phyloP scores from a whole-genome alignment of 2,797 vertebrate species.

The Prionace glauca region DNA sequence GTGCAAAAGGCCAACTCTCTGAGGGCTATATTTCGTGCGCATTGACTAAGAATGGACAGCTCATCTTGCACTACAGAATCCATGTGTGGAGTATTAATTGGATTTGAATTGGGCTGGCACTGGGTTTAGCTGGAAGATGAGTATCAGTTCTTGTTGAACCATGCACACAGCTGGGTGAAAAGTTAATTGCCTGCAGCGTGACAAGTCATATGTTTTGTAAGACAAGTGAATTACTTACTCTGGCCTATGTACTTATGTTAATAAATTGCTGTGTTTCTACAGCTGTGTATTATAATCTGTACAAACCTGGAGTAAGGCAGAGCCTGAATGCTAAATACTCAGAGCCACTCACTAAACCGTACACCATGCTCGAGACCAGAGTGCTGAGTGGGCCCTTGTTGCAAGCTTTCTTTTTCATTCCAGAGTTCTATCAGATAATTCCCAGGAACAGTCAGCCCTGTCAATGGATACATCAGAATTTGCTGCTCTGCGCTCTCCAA shows the following conservation, averaged over 20 bases:
- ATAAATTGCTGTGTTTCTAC: slow-evolving; percentile 22
- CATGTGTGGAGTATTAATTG: slow-evolving; percentile 22
- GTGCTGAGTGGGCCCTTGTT: not conserved
- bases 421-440: not conserved
- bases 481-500: not conserved
- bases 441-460: not conserved
- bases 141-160: slow-evolving; percentile 1
- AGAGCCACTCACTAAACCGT: not conserved
- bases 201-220: slow-evolving; percentile 25
- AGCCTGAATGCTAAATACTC: not conserved
- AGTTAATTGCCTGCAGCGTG: slow-evolving; percentile 28
- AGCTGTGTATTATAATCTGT: not conserved
- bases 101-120: not conserved
- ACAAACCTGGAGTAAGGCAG: not conserved
- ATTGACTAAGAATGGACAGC: not conserved
- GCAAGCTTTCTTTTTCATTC: not conserved
- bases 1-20: not conserved
- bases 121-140: not conserved
- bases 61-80: not conserved
- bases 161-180: not conserved
- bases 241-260: slow-evolving; percentile 16
- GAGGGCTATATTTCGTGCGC: not conserved
- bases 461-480: not conserved
- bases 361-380: not conserved
- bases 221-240: slow-evolving; percentile 19